A percentile compares a stretch with the other conserved stretches of the same genome.
Evolutionary conservation across 2,113 vertebrate species (phyloP).

Genomic region (Crocuta crocuta): DNA sequence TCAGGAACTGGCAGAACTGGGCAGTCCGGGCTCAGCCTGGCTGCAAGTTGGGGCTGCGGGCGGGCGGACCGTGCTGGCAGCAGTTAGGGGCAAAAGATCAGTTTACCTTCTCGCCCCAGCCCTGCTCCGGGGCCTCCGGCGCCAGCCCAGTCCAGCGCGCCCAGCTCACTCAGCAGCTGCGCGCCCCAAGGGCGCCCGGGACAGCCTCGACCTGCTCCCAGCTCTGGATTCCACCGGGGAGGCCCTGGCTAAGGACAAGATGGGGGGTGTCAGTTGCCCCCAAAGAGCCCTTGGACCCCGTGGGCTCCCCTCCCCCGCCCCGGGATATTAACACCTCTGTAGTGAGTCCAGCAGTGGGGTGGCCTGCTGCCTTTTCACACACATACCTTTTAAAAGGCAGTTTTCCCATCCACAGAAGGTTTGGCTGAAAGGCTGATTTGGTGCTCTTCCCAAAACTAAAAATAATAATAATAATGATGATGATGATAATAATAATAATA

Average conservation of each 20-base stretch:
- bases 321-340: neutral
- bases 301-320: rapidly evolving
- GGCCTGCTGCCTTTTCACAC: rapidly evolving
- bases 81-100: neutral
- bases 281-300: neutral
- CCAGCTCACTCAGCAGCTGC: neutral
- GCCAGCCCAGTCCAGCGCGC: neutral
- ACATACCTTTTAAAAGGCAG: neutral
- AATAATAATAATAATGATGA: too few relatives aligned
- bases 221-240: neutral
- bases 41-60: slow-evolving; percentile 48
- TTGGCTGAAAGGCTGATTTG: neutral
- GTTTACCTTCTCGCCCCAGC: slow-evolving; percentile 15
- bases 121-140: neutral
- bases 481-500: neutral
- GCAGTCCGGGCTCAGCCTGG: slow-evolving; percentile 76
- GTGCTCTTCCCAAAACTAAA: neutral
- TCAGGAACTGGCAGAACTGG: slow-evolving; percentile 86
- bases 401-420: neutral
- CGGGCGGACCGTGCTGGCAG: slow-evolving; percentile 18
- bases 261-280: neutral
- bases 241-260: neutral
- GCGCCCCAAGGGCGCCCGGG: neutral
- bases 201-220: neutral
- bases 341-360: neutral